Percentiles rank a stretch among this genome's conserved stretches.
phyloP scores from a whole-genome alignment of 2,888 invertebrate genomes.

The Machimus rusticus region DNA sequence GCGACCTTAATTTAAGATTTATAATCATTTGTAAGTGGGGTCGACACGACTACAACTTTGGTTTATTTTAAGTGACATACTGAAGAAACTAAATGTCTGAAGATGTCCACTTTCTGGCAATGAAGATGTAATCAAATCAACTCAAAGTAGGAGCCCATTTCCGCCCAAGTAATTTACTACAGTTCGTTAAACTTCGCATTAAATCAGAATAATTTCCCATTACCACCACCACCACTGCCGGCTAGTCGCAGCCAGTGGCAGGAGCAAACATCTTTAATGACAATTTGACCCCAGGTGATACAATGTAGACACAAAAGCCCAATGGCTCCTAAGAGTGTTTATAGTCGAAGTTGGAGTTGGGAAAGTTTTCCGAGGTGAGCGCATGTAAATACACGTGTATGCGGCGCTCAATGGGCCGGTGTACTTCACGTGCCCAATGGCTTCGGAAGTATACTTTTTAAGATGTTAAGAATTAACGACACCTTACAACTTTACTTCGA shows the following conservation, averaged over 20 bases:
- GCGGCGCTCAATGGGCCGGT: not conserved
- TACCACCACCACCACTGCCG: not conserved
- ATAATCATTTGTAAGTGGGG: not conserved
- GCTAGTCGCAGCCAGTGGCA: not conserved
- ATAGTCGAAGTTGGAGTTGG: not conserved
- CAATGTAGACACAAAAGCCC: conserved; percentile 19
- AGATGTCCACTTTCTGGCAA: not conserved
- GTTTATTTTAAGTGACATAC: not conserved
- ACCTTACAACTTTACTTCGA: not conserved
- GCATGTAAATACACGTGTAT: not conserved
- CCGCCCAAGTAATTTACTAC: not conserved
- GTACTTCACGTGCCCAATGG: not conserved
- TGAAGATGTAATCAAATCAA: not conserved
- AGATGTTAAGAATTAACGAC: not conserved
- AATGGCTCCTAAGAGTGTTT: not conserved
- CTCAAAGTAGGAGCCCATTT: not conserved
- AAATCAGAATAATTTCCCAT: not conserved
- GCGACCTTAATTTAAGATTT: not conserved
- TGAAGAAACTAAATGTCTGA: not conserved
- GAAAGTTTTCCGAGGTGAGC: not conserved
- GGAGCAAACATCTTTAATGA: conserved; percentile 21
- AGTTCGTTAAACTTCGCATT: conserved; percentile 9
- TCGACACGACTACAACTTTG: not conserved
- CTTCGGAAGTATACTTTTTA: not conserved
- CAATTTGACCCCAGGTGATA: conserved; percentile 17